Conservation (phyloP, 2,888 invertebrate species). For the Entomobrya multifasciata region DNA sequence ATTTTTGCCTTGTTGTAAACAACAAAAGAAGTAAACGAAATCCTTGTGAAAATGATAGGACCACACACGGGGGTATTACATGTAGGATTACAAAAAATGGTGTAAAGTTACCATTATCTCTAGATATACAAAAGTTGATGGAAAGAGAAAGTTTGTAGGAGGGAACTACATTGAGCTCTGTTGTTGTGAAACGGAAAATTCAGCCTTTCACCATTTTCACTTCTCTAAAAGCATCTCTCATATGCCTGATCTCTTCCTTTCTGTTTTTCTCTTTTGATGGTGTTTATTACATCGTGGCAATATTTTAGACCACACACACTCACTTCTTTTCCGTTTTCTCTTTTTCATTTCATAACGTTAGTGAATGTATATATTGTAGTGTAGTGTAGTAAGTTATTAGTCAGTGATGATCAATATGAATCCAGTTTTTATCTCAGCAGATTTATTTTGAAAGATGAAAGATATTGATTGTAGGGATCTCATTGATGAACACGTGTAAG, state of each 20-base stretch:
- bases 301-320: neutral
- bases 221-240: neutral
- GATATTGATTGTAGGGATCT: constrained; percentile 1
- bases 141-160: neutral
- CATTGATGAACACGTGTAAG: neutral
- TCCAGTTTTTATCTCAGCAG: neutral
- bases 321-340: no score
- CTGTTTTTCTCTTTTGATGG: neutral
- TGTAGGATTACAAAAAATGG: neutral
- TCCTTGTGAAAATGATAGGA: constrained; percentile 3
- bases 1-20: no score
- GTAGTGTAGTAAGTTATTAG: neutral
- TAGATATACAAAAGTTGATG: neutral
- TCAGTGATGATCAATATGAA: constrained; percentile 10
- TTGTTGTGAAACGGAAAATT: neutral
- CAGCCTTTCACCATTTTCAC: neutral
- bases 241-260: neutral
- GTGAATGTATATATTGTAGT: constrained; percentile 4
- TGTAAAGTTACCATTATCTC: neutral
- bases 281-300: constrained; percentile 5
- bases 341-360: neutral
- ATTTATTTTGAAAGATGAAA: constrained; percentile 14
- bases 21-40: no score
- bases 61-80: neutral
- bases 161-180: neutral